Evolutionary conservation across 2,113 vertebrate species (phyloP).

Genomic region (Labrus mixtus): DNA sequence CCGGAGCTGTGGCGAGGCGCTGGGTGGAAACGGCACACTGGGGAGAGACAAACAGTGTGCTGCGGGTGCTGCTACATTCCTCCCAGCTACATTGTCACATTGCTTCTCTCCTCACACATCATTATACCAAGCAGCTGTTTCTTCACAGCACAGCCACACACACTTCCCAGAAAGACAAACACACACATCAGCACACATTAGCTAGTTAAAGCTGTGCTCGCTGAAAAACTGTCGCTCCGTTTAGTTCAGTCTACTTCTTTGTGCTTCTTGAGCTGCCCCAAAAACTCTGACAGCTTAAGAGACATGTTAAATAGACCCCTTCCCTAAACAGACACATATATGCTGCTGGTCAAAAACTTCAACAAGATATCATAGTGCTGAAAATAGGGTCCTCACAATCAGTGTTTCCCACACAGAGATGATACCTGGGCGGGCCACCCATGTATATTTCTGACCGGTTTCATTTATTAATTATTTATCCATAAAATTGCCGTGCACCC

Average conservation of each 20-base stretch:
- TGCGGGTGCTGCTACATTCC: conserved; percentile 55
- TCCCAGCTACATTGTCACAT: conserved; percentile 65
- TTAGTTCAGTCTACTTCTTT: neutral
- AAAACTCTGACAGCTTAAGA: no score
- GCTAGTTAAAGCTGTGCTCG: neutral
- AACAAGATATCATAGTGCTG: no score
- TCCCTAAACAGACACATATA: no score
- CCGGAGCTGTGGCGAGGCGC: neutral
- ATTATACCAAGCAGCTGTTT: conserved; percentile 72
- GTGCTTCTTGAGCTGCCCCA: no score
- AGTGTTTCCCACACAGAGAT: no score
- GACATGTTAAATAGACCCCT: no score
- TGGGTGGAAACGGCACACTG: conserved; percentile 39
- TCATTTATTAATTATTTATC: no score
- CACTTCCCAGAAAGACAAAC: conserved; percentile 20
- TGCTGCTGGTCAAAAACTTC: no score
- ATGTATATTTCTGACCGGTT: no score
- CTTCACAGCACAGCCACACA: conserved; percentile 35
- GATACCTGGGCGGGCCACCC: no score
- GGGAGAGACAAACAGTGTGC: conserved; percentile 58
- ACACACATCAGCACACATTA: conserved; percentile 38
- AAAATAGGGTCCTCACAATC: no score
- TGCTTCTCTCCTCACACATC: conserved; percentile 65
- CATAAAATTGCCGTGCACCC: no score
- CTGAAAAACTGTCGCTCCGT: neutral